Evolutionary conservation across 2,888 invertebrate genomes (phyloP).

Genomic region (Teinopalpus imperialis): DNA sequence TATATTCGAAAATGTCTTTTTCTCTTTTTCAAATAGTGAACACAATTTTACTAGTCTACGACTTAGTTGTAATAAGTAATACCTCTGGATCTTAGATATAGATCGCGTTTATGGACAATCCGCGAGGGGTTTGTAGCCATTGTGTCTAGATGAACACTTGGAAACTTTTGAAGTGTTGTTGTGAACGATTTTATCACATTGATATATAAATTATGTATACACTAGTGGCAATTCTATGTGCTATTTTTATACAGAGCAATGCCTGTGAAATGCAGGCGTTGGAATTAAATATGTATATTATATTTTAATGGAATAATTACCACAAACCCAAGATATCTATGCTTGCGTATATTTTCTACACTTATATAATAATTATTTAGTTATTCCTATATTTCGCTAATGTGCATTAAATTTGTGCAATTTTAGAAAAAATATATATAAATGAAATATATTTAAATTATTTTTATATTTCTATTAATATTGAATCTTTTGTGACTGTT

Average conservation of each 20-base stretch:
- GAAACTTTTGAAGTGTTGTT: neutral
- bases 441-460: constrained; percentile 26
- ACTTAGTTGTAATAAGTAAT: constrained; percentile 56
- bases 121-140: no score
- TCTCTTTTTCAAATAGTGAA: constrained; percentile 47
- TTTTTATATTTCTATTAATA: constrained; percentile 20
- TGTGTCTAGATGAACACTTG: no score
- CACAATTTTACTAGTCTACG: constrained; percentile 71
- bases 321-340: no score
- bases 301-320: no score
- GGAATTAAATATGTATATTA: no score
- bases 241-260: neutral
- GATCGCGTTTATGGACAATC: neutral
- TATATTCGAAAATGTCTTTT: constrained; percentile 29
- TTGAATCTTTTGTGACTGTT: neutral
- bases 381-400: constrained; percentile 15
- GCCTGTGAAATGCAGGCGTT: constrained; percentile 3
- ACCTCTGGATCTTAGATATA: constrained; percentile 59
- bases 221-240: constrained; percentile 10
- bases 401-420: constrained; percentile 53
- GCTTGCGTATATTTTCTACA: no score
- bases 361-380: constrained; percentile 7
- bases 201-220: constrained; percentile 1
- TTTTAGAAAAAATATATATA: constrained; percentile 33
- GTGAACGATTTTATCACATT: constrained; percentile 1